Base-by-base conservation (phyloP, 2,888 invertebrate genomes). In the Agonopterix heracliana region DNA sequence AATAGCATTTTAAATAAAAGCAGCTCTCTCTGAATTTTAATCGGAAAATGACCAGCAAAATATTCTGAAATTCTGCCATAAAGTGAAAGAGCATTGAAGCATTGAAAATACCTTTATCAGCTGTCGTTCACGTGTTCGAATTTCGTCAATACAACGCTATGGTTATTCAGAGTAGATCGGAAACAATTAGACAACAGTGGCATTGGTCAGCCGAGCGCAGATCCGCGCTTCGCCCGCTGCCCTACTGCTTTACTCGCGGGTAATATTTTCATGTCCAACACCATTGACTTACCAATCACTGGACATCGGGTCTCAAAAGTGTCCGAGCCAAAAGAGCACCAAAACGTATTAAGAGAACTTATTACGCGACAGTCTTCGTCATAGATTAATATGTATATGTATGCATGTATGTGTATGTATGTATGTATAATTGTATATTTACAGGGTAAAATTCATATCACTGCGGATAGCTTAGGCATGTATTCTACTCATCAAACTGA, bases 161-260 rank as follows among this genome's bases (percentile, higher is more conserved):
- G 78, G 81, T 26, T 78, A 79, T 83, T 80, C 78, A 78, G 79
- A 72, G 69, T 74, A 82, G 85, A 83, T 87, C 87, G 87, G 87
- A 87, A 87, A 84, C 82, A 87, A 87, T 87, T 87, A 87, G 82
- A 78, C 75, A 75, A 75, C 82, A 77, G 80, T 78, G 82, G 80
- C 85, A 81, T 77, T 83, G 86, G 77, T 65, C 87, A 86, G 68
- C 83, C 73, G 79, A 85, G 81, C 87, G 88, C 72, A 85, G 64
- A 80, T 86, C 87, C 87, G 85, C 12, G 26, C 38, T 11, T 44
- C 65, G 68, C 64, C 54, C 60, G 67, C 59, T 81, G 78, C 71
- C 80, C 82, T 73, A 77, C 76, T 81, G 78, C 68, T 76, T 78
- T 67, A 78, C 74, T 75, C 73, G 67, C 70, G 66, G 61, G 64